Evolutionary conservation across 2,113 vertebrate species (phyloP).

Genomic region (Limnothrissa miodon): DNA sequence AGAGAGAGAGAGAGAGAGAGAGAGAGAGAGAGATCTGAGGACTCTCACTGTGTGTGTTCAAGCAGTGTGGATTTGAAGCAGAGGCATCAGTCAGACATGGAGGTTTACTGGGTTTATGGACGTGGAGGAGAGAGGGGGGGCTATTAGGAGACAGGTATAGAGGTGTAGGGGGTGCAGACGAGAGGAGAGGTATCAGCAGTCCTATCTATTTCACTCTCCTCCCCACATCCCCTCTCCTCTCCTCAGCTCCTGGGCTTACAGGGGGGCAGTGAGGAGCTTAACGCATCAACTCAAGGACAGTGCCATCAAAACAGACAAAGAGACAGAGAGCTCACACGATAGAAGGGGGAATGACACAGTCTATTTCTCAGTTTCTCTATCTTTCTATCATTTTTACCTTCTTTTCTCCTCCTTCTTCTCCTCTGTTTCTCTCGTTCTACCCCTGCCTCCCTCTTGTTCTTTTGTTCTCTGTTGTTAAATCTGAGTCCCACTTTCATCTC

Average conservation of each 20-base stretch:
- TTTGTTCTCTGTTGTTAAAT: slow-evolving; percentile 2
- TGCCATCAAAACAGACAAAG: background rate
- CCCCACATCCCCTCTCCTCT: background rate
- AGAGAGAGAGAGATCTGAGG: too few species aligned
- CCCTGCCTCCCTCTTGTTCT: background rate
- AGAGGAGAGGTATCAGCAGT: background rate
- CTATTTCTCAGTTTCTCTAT: background rate
- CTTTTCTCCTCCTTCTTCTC: background rate
- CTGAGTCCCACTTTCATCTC: background rate
- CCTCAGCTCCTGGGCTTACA: background rate
- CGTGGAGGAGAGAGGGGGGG: background rate
- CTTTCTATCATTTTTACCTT: background rate
- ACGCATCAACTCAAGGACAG: background rate
- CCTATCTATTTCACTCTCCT: background rate
- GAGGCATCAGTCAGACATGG: background rate
- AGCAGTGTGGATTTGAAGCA: background rate
- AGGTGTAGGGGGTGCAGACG: background rate
- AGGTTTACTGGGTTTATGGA: too few species aligned
- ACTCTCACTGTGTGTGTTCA: background rate
- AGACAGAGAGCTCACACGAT: background rate
- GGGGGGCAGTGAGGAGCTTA: background rate
- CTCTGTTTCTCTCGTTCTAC: slow-evolving; percentile 1
- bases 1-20: too few species aligned
- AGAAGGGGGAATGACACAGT: background rate
- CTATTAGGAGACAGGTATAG: background rate